Percentiles rank a stretch among this genome's conserved stretches.
phyloP scores from a whole-genome alignment of 2,888 invertebrate species.

The Cenopis cana region DNA sequence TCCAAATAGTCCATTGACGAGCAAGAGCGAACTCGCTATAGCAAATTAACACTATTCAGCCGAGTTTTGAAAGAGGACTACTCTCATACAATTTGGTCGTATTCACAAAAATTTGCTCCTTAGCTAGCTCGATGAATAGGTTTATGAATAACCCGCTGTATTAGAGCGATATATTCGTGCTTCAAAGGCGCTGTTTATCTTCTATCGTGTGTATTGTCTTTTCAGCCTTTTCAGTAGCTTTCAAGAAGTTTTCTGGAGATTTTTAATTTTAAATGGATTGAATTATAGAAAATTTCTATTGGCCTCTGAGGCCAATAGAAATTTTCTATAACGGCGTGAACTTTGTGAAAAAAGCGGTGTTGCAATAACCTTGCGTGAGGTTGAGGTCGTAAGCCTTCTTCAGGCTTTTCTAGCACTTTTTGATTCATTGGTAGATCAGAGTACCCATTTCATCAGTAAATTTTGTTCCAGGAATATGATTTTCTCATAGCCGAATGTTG shows the following conservation, averaged over 20 bases:
- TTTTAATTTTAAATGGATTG: neutral
- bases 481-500: too few relatives aligned
- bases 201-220: slow-evolving; percentile 31
- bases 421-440: slow-evolving; percentile 76
- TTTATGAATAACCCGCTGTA: slow-evolving; percentile 78
- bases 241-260: slow-evolving; percentile 8
- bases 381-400: too few relatives aligned
- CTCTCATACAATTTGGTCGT: slow-evolving; percentile 85
- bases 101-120: slow-evolving; percentile 85
- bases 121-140: slow-evolving; percentile 78
- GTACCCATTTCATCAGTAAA: slow-evolving; percentile 54
- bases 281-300: too few relatives aligned
- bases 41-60: slow-evolving; percentile 85
- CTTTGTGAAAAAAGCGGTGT: slow-evolving; percentile 9
- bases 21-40: slow-evolving; percentile 83
- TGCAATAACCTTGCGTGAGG: too few relatives aligned
- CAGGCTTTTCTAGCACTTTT: slow-evolving; percentile 62
- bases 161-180: slow-evolving; percentile 62
- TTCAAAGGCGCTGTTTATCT: slow-evolving; percentile 52
- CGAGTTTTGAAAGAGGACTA: slow-evolving; percentile 84
- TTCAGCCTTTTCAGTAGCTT: slow-evolving; percentile 27
- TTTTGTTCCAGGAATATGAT: too few relatives aligned
- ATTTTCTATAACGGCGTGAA: too few relatives aligned
- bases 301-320: too few relatives aligned
- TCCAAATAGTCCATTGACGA: slow-evolving; percentile 83